Conservation (phyloP, 2,797 vertebrate species). For the Sphenopsis melanotis region DNA sequence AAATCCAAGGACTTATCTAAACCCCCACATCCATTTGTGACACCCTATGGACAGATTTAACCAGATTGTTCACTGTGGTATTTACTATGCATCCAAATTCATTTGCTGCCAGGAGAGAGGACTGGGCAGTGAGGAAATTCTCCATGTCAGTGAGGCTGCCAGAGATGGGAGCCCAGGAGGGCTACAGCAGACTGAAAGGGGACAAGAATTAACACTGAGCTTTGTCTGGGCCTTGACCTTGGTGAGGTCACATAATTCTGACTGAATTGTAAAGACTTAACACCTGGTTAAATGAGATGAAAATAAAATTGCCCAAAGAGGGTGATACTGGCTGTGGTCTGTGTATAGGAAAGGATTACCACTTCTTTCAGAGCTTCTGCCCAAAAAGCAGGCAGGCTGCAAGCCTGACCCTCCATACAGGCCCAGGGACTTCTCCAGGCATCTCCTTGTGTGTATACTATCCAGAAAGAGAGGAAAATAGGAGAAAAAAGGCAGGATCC, state of each 20-base stretch:
- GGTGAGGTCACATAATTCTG: neutral
- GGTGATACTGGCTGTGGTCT: neutral
- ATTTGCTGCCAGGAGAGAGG: neutral
- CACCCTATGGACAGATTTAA: neutral
- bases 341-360: neutral
- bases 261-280: neutral
- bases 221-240: neutral
- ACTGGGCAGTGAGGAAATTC: neutral
- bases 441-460: accelerated
- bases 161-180: neutral
- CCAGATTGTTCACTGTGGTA: neutral
- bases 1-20: neutral
- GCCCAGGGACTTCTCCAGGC: neutral
- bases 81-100: neutral
- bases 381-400: neutral
- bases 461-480: neutral
- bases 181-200: accelerated
- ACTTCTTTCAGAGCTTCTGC: neutral
- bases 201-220: neutral
- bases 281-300: neutral
- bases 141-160: neutral
- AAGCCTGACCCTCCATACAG: neutral
- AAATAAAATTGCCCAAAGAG: neutral
- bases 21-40: no score
- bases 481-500: neutral